Evolutionary conservation across 2,113 vertebrate genomes (phyloP), one percentile per base, ranked within the genome.

Genomic region (Trematocara nigrifrons): DNA sequence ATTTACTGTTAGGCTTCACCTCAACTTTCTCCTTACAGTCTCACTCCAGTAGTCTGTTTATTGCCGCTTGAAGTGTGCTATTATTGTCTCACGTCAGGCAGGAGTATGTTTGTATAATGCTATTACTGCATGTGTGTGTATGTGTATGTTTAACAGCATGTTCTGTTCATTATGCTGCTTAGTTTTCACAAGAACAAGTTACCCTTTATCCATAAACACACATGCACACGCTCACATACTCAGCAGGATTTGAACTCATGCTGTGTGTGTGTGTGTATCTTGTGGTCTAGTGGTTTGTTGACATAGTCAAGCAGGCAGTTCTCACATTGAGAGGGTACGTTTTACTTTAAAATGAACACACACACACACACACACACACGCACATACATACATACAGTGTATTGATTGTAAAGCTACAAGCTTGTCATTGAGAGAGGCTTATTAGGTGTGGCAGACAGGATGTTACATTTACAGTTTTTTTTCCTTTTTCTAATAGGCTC

Each of bases 201-300:
- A 64, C 69, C 38, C 87, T 93, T 91, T 93, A 91, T 93, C 49
- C 64, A 88, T 83, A 79, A 85, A 82, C 22, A 82, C 77, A 52
- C 79, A 86, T 77, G 47, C 57, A 87, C 18, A 77, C 20, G 13
- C 69, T 81, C 61, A 76, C 31, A 69, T 49, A 51, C 31, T 52
- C 5, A 51, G 45, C 76, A 84, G 56, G 9, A n/a, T 79, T 84
- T 51, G 10, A 78, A 57, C 22, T 71, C 61, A 33, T 20, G 40
- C 40, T 5, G 7, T 2, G 26, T 71, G 82, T 78, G 79, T 66
- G 78, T 86, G 54, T 88, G 87, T 88, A 53, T 83, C 40, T 76
- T 89, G 87, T 90, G 91, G 89, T 89, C 49, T 76, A 89, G 87
- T 76, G 89, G 89, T 89, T 94, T 94, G 92, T 94, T 94, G 89